A percentile compares a stretch with the other conserved stretches of the same genome.
Conservation (phyloP, 92 coral and sea anemone genomes). For the Anthopleura xanthogrammica region DNA sequence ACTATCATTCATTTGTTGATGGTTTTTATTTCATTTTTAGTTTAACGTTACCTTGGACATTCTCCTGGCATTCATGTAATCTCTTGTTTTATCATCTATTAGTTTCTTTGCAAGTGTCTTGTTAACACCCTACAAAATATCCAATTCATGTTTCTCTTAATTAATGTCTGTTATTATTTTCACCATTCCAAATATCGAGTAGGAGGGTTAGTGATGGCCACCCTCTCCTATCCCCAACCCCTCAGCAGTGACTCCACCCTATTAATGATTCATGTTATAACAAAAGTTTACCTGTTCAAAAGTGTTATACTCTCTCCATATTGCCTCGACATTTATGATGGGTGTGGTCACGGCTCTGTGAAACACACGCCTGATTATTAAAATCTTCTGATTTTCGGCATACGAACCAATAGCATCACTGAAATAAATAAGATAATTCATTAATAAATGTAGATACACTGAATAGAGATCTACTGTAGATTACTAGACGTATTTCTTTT, state of each 20-base stretch:
- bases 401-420: slow-evolving; percentile 92
- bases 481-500: neutral
- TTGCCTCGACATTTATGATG: slow-evolving; percentile 80
- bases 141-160: too few species aligned
- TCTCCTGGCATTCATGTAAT: slow-evolving; percentile 97
- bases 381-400: slow-evolving; percentile 96
- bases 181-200: neutral
- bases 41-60: slow-evolving; percentile 68
- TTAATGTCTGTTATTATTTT: neutral
- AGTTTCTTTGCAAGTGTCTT: slow-evolving; percentile 88
- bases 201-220: neutral
- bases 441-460: too few species aligned
- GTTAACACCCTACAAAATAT: slow-evolving; percentile 49
- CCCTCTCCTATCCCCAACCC: too few species aligned
- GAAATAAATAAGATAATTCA: neutral
- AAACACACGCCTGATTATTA: slow-evolving; percentile 80
- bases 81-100: slow-evolving; percentile 94
- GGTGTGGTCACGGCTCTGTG: slow-evolving; percentile 95
- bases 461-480: too few species aligned
- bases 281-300: slow-evolving; percentile 82
- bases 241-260: too few species aligned
- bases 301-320: slow-evolving; percentile 97
- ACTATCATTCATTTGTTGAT: too few species aligned
- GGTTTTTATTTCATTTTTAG: too few species aligned
- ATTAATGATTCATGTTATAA: too few species aligned